These are phyloP conservation scores for Drosophila quadrilineata DNA, from an alignment of 1,140 invertebrate genomes.

Conservation along the genomic window DNA sequence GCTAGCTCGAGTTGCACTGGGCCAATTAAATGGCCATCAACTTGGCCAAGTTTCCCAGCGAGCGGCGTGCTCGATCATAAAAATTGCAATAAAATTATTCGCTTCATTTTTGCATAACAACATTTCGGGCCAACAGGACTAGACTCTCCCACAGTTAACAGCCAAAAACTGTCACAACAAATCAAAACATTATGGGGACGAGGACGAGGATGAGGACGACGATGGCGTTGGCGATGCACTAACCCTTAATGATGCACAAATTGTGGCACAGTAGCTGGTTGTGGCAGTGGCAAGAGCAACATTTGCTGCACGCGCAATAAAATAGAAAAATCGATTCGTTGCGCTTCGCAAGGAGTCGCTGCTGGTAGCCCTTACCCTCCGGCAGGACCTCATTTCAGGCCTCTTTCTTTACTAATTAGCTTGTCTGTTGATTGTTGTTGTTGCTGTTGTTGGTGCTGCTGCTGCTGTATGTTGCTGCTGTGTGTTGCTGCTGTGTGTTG, in stretches of 20 bases:
- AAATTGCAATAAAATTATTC: slow-evolving; percentile 81
- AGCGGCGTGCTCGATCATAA: slow-evolving; percentile 54
- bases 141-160: slow-evolving; percentile 18
- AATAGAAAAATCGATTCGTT: slow-evolving; percentile 70
- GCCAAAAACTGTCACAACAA: slow-evolving; percentile 67
- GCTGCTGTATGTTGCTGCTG: slow-evolving; percentile 18
- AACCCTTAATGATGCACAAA: slow-evolving; percentile 73
- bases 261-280: slow-evolving; percentile 35
- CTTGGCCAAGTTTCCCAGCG: slow-evolving; percentile 28
- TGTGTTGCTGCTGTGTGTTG: slow-evolving; percentile 60
- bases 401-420: slow-evolving; percentile 68
- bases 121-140: slow-evolving; percentile 40
- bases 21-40: slow-evolving; percentile 70
- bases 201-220: not conserved
- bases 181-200: slow-evolving; percentile 56
- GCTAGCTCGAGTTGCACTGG: not conserved
- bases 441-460: slow-evolving; percentile 30
- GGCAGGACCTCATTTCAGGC: slow-evolving; percentile 9
- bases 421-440: slow-evolving; percentile 49
- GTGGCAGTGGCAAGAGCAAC: slow-evolving; percentile 6
- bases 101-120: slow-evolving; percentile 81
- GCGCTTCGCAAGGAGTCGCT: slow-evolving; percentile 33
- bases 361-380: not conserved
- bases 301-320: slow-evolving; percentile 63
- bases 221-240: slow-evolving; percentile 39